A percentile compares a stretch with the other conserved stretches of the same genome.
Conservation (phyloP, 1,140 invertebrate species). For the Euura lappo region DNA sequence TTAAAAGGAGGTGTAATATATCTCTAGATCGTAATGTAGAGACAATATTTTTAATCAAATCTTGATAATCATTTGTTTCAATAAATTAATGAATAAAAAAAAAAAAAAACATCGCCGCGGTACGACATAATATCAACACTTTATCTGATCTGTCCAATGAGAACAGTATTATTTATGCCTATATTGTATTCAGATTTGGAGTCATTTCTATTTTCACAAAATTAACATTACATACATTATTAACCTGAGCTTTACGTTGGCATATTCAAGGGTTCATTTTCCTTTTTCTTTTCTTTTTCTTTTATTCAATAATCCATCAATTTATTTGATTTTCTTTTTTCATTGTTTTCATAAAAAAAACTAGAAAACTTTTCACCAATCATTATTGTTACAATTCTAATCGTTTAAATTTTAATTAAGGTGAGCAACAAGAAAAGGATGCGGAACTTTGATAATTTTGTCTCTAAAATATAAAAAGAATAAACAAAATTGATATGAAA, state of each 20-base stretch:
- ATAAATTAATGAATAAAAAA: not conserved
- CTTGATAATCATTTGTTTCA: too few species aligned
- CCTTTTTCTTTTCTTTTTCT: too few species aligned
- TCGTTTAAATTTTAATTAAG: too few species aligned
- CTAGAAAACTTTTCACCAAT: not conserved
- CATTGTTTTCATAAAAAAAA: not conserved
- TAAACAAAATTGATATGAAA: too few species aligned
- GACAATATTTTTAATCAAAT: not conserved
- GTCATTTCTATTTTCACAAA: not conserved
- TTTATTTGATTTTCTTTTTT: too few species aligned
- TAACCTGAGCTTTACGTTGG: not conserved
- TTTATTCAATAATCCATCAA: too few species aligned
- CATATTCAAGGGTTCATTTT: not conserved
- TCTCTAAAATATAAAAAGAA: too few species aligned
- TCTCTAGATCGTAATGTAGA: not conserved
- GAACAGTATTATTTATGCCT: not conserved
- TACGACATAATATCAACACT: not conserved
- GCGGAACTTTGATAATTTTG: too few species aligned
- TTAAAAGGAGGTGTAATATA: not conserved
- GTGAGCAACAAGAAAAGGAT: too few species aligned
- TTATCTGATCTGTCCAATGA: not conserved
- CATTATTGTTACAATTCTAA: too few species aligned
- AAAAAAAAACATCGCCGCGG: not conserved
- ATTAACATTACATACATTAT: constrained; percentile 5
- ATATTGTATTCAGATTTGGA: not conserved